Percentiles rank a stretch among this genome's conserved stretches.
These are phyloP conservation scores for Anarsia innoxiella DNA, from an alignment of 2,888 invertebrate genomes.

Conservation along the genomic window DNA sequence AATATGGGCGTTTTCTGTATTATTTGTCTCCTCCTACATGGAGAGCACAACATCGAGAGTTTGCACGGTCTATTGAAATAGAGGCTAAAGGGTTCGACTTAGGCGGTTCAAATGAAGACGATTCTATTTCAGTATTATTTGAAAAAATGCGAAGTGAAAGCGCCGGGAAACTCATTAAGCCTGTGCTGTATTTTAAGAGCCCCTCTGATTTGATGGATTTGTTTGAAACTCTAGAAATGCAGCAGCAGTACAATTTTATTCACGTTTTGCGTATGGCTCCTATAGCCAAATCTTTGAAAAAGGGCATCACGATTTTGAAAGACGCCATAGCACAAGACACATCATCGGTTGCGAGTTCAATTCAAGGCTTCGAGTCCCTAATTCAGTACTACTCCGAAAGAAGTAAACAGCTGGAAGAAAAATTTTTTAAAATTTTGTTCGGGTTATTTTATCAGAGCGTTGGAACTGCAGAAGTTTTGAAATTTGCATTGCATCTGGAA, in stretches of 20 bases:
- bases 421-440: slow-evolving; percentile 71
- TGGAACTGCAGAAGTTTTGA: slow-evolving; percentile 71
- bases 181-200: slow-evolving; percentile 73
- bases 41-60: slow-evolving; percentile 70
- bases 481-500: slow-evolving; percentile 75
- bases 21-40: slow-evolving; percentile 78
- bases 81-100: slow-evolving; percentile 61
- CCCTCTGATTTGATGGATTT: slow-evolving; percentile 72
- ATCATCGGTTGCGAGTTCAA: slow-evolving; percentile 30
- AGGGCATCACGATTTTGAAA: slow-evolving; percentile 52
- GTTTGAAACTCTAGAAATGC: slow-evolving; percentile 76
- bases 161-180: slow-evolving; percentile 45
- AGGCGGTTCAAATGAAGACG: slow-evolving; percentile 46
- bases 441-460: slow-evolving; percentile 74
- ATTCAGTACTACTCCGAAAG: slow-evolving; percentile 65
- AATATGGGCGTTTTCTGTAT: slow-evolving; percentile 81
- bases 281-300: slow-evolving; percentile 44
- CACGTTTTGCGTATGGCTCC: slow-evolving; percentile 75
- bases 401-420: slow-evolving; percentile 62
- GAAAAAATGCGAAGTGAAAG: slow-evolving; percentile 66
- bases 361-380: slow-evolving; percentile 37
- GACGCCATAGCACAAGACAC: slow-evolving; percentile 45
- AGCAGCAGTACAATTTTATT: slow-evolving; percentile 77
- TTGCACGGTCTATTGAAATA: slow-evolving; percentile 60
- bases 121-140: slow-evolving; percentile 54